phyloP scores from a whole-genome alignment of 2,888 invertebrate species.

The Lochmaea capreae region DNA sequence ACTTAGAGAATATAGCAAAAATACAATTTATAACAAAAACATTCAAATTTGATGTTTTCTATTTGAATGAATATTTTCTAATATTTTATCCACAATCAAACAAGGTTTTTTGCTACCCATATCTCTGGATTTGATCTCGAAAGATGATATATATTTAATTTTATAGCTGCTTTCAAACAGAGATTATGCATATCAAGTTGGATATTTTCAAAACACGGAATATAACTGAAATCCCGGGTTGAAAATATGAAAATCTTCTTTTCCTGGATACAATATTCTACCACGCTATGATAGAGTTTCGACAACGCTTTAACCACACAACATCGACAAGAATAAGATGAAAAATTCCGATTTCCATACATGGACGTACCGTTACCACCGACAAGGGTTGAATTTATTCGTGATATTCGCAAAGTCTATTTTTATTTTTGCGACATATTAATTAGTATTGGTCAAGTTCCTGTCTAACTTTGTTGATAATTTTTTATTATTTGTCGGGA shows the following conservation, averaged over 20 bases:
- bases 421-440: no score
- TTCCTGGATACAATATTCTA: neutral
- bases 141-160: slow-evolving; percentile 6
- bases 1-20: no score
- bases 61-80: no score
- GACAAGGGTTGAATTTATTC: neutral
- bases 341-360: neutral
- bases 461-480: no score
- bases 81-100: no score
- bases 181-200: slow-evolving; percentile 5
- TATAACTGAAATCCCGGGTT: neutral
- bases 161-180: neutral
- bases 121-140: neutral
- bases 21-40: no score
- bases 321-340: neutral
- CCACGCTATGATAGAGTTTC: neutral
- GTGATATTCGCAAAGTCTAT: neutral
- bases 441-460: no score
- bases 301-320: slow-evolving; percentile 12
- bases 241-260: neutral
- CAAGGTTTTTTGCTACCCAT: no score
- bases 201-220: slow-evolving; percentile 4
- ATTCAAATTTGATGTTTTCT: no score
- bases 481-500: no score
- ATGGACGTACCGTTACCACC: neutral